Conservation (phyloP, 2,113 vertebrate species). For the Myotis davidii region DNA sequence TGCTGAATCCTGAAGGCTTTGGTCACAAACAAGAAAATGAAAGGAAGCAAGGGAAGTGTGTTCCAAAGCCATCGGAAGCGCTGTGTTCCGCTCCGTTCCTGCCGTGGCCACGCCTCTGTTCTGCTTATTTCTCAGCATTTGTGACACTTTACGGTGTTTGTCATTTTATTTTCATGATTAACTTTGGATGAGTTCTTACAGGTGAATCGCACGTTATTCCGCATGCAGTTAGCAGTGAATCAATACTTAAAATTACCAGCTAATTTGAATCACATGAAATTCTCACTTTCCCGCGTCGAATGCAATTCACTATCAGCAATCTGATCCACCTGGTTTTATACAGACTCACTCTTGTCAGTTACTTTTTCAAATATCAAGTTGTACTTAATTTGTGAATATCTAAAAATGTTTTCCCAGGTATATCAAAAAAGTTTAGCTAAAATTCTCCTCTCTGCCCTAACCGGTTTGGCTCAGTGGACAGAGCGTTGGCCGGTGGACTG, state of each 20-base stretch:
- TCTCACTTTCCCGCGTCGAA: neutral
- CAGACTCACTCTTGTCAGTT: neutral
- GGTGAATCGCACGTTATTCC: neutral
- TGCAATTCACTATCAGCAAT: neutral
- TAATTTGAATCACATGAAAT: neutral
- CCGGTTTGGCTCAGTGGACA: no score
- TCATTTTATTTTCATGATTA: neutral
- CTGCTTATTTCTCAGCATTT: neutral
- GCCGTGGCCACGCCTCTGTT: neutral
- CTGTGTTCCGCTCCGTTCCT: neutral
- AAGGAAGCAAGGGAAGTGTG: neutral
- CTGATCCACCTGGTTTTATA: neutral
- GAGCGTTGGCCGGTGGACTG: no score
- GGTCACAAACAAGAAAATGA: neutral
- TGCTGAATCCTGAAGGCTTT: neutral
- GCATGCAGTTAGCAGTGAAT: neutral
- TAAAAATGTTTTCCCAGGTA: neutral
- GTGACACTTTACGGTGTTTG: neutral
- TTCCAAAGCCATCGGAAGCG: neutral
- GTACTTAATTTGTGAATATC: neutral
- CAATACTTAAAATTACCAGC: neutral
- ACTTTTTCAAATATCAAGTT: neutral
- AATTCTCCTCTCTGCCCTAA: neutral
- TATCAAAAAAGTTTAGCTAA: neutral
- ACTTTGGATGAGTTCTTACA: neutral